Conservation (phyloP, 2,888 invertebrate species). For the Pseudeuparius sepicola region DNA sequence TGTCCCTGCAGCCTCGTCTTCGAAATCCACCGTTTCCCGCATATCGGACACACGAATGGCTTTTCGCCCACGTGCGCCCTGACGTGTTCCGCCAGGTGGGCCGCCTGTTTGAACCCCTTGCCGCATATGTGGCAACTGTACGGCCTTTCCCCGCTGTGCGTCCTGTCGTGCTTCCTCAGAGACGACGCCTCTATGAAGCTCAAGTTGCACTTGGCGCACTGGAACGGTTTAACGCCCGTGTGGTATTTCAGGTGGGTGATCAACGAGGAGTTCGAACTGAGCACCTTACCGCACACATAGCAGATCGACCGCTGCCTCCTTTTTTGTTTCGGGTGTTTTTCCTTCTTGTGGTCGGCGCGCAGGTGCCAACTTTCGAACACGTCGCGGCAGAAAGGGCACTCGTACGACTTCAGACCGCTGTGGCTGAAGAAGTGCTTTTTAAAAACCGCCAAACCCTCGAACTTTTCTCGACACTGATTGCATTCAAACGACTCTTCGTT, state of each 20-base stretch:
- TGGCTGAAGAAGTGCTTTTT: too few species aligned
- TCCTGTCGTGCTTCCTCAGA: slow-evolving; percentile 32
- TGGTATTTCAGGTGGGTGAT: slow-evolving; percentile 26
- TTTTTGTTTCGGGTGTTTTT: too few species aligned
- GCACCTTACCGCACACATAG: slow-evolving; percentile 42
- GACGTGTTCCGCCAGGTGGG: slow-evolving; percentile 41
- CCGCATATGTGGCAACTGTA: slow-evolving; percentile 18
- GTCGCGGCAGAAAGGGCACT: too few species aligned
- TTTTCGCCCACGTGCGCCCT: slow-evolving; percentile 19
- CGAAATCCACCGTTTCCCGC: slow-evolving; percentile 25
- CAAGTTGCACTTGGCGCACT: slow-evolving; percentile 47
- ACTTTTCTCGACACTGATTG: too few species aligned
- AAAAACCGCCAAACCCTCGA: too few species aligned
- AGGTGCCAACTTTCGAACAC: too few species aligned
- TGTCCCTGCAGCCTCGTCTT: slow-evolving; percentile 21
- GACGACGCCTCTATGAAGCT: slow-evolving; percentile 45
- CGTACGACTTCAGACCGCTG: too few species aligned
- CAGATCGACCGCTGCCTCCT: slow-evolving; percentile 30
- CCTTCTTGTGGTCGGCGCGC: too few species aligned
- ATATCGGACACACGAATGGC: slow-evolving; percentile 23
- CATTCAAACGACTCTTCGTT: too few species aligned
- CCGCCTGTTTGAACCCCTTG: slow-evolving; percentile 40
- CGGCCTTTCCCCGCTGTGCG: slow-evolving; percentile 36
- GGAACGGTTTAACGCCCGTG: slow-evolving; percentile 35
- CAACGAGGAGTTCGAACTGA: slow-evolving; percentile 33